These are phyloP conservation scores for Electrophaes corylata DNA, from an alignment of 2,888 invertebrate species.

Conservation along the genomic window DNA sequence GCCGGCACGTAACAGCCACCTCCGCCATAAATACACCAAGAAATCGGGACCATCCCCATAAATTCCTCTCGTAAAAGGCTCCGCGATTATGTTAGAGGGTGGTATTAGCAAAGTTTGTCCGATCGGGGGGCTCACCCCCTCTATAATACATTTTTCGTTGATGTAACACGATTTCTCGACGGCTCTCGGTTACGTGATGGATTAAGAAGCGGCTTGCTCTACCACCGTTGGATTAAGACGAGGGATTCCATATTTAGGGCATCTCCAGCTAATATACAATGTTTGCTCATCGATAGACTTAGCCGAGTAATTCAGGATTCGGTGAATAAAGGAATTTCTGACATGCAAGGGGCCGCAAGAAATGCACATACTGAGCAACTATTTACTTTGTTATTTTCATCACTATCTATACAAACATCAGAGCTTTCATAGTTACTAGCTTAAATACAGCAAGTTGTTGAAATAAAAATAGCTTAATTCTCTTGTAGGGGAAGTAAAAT, in stretches of 20 bases:
- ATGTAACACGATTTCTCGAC: constrained; percentile 85
- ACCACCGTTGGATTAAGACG: constrained; percentile 76
- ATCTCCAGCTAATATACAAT: constrained; percentile 78
- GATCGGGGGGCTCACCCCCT: constrained; percentile 71
- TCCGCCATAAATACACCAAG: constrained; percentile 81
- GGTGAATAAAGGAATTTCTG: constrained; percentile 48
- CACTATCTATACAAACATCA: not conserved
- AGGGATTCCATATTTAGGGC: constrained; percentile 77
- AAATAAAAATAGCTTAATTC: not conserved
- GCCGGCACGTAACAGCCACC: constrained; percentile 75
- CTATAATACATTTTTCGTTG: constrained; percentile 85
- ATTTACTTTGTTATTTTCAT: constrained; percentile 6
- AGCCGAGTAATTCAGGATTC: constrained; percentile 58
- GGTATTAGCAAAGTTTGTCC: constrained; percentile 85
- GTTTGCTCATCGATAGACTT: constrained; percentile 78
- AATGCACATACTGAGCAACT: constrained; percentile 6
- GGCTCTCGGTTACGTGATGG: constrained; percentile 84
- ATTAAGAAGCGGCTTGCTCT: constrained; percentile 80
- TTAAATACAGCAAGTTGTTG: not conserved
- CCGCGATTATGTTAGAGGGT: constrained; percentile 84
- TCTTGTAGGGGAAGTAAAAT: too few relatives aligned
- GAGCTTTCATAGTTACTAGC: not conserved
- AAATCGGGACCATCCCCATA: constrained; percentile 83
- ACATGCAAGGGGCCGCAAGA: constrained; percentile 31
- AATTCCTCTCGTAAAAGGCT: constrained; percentile 85